Conservation (phyloP, 2,888 invertebrate species). For the Nemoura dubitans region DNA sequence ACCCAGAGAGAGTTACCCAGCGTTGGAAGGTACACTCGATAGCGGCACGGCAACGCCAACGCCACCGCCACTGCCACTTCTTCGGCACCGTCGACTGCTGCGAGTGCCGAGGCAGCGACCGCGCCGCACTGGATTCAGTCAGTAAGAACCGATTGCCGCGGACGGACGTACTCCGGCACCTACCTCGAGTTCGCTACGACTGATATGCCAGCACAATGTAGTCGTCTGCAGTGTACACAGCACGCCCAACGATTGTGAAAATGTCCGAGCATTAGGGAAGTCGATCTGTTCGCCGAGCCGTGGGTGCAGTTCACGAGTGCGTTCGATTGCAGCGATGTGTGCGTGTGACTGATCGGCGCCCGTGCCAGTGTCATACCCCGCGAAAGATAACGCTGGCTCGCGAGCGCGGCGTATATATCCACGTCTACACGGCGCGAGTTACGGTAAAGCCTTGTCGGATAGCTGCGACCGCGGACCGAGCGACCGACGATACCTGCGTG, state of each 20-base stretch:
- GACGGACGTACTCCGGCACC: constrained; percentile 13
- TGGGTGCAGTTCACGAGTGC: background rate
- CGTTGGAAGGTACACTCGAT: constrained; percentile 30
- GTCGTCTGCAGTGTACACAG: background rate
- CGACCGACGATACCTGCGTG: background rate
- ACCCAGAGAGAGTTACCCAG: constrained; percentile 44
- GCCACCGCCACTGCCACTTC: background rate
- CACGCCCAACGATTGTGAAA: background rate
- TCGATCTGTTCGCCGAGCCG: too few relatives aligned
- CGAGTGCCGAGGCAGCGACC: background rate
- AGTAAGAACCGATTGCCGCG: background rate
- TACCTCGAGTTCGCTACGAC: background rate
- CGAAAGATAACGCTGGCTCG: background rate
- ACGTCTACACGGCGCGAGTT: background rate
- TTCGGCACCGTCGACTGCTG: background rate
- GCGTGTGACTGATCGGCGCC: background rate
- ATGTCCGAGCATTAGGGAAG: background rate
- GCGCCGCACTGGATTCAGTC: background rate
- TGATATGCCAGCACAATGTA: constrained; percentile 1
- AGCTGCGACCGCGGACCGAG: too few relatives aligned
- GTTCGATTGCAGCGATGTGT: background rate
- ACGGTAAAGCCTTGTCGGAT: background rate
- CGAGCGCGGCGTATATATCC: background rate
- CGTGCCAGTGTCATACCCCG: background rate
- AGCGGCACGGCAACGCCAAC: constrained; percentile 14